A percentile compares a stretch with the other conserved stretches of the same genome.
Conservation (phyloP, 2,113 vertebrate species). For the Marmota flaviventris region DNA sequence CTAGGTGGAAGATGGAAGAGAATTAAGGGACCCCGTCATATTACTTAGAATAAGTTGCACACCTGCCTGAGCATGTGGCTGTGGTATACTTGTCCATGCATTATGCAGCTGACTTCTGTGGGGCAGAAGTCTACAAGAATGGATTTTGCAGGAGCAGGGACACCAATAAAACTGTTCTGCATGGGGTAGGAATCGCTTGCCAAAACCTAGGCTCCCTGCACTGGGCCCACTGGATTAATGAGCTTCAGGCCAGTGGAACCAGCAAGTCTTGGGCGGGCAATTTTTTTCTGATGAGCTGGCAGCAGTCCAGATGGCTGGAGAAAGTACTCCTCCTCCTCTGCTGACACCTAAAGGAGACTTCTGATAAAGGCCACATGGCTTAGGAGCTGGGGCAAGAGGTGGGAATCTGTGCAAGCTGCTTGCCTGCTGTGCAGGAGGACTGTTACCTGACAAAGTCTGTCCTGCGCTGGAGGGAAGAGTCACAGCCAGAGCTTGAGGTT, state of each 20-base stretch:
- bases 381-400: conserved; percentile 88
- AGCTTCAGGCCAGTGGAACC: conserved; percentile 91
- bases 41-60: conserved; percentile 92
- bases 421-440: too few relatives aligned
- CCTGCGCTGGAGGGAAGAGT: conserved; percentile 90
- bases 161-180: conserved; percentile 86
- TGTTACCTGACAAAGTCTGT: conserved; percentile 89
- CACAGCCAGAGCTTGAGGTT: conserved; percentile 90
- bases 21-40: conserved; percentile 85
- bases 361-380: conserved; percentile 77
- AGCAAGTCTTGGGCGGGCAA: conserved; percentile 90
- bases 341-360: conserved; percentile 91
- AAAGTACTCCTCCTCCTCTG: conserved; percentile 90
- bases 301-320: conserved; percentile 86
- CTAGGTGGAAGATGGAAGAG: conserved; percentile 87
- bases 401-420: conserved; percentile 92
- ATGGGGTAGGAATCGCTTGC: conserved; percentile 91
- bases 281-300: conserved; percentile 88
- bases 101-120: conserved; percentile 88
- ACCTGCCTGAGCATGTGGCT: conserved; percentile 89
- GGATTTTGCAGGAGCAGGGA: conserved; percentile 86
- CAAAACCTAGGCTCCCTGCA: conserved; percentile 90
- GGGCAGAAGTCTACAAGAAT: conserved; percentile 91
- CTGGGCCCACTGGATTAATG: conserved; percentile 91
- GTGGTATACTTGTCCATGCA: conserved; percentile 87